phyloP scores from a whole-genome alignment of 30 jellyfish, hydroid and myxozoan genomes.

The Rhopilema esculentum region DNA sequence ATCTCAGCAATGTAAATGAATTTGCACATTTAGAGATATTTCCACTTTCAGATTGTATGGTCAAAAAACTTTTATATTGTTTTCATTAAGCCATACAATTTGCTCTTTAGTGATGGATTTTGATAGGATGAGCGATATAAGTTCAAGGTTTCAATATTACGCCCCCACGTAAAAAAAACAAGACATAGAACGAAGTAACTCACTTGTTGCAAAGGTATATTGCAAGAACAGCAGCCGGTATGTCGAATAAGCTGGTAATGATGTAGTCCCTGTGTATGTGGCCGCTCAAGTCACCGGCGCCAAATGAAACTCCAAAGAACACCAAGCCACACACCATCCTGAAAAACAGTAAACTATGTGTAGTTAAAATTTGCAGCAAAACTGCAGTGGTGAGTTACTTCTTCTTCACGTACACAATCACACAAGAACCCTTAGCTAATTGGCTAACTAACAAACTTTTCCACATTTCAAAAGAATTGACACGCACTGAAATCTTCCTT shows the following conservation, averaged over 20 bases:
- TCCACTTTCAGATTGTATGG: no score
- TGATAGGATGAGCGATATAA: not conserved
- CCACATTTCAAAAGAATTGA: no score
- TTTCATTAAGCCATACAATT: not conserved
- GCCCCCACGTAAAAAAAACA: not conserved
- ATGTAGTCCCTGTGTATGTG: slow-evolving; percentile 33
- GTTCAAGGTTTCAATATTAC: not conserved
- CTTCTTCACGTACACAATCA: no score
- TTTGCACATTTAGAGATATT: no score
- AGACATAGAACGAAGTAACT: not conserved
- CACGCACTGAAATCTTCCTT: no score
- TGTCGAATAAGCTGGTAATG: slow-evolving; percentile 10
- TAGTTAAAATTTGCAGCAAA: no score
- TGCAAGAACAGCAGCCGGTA: slow-evolving; percentile 58
- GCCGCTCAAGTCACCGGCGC: slow-evolving; percentile 80
- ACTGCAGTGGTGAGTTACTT: no score
- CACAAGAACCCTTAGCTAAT: no score
- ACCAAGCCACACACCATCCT: slow-evolving; percentile 58
- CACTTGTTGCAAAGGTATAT: slow-evolving; percentile 41
- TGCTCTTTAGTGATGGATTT: not conserved
- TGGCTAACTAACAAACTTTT: no score
- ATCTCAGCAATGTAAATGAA: no score
- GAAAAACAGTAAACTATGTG: not conserved
- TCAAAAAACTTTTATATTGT: not conserved
- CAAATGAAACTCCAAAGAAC: slow-evolving; percentile 60